These are phyloP conservation scores for Rattus norvegicus DNA, from an alignment of 2,113 vertebrate species.

Conservation along the genomic window DNA sequence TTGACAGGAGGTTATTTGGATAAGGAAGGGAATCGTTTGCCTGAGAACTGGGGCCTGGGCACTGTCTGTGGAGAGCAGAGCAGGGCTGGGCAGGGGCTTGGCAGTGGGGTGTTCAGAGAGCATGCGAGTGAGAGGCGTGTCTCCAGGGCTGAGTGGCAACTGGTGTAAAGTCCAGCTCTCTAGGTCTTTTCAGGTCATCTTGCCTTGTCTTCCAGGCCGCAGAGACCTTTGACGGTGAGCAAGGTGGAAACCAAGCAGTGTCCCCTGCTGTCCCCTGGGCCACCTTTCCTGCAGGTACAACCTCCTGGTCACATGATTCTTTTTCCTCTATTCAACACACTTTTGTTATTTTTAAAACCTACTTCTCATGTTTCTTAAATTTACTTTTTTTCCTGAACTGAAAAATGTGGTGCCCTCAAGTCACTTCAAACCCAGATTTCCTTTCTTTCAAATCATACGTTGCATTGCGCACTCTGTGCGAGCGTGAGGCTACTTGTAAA, in stretches of 20 bases:
- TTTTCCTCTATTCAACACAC: neutral
- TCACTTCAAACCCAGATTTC: neutral
- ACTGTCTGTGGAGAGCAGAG: too few species aligned
- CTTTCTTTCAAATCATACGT: neutral
- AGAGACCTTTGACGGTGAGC: conserved; percentile 86
- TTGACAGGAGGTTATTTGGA: neutral
- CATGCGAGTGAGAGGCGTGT: neutral
- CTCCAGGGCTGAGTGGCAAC: neutral
- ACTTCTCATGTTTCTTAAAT: neutral
- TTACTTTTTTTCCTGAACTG: neutral
- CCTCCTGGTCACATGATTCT: neutral
- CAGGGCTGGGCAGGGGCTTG: neutral
- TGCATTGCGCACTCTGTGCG: neutral
- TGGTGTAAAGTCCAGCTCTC: neutral
- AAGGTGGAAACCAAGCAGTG: conserved; percentile 82
- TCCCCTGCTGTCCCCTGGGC: conserved; percentile 90
- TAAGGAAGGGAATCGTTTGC: neutral
- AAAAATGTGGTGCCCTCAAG: neutral
- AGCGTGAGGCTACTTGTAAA: neutral
- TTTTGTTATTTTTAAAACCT: neutral
- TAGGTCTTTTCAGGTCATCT: neutral
- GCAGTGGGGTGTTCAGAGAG: neutral
- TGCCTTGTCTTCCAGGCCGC: conserved; percentile 84
- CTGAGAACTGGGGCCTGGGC: neutral
- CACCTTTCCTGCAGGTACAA: conserved; percentile 88